phyloP scores from a whole-genome alignment of 1,140 invertebrate species.

The Drosophila orena region DNA sequence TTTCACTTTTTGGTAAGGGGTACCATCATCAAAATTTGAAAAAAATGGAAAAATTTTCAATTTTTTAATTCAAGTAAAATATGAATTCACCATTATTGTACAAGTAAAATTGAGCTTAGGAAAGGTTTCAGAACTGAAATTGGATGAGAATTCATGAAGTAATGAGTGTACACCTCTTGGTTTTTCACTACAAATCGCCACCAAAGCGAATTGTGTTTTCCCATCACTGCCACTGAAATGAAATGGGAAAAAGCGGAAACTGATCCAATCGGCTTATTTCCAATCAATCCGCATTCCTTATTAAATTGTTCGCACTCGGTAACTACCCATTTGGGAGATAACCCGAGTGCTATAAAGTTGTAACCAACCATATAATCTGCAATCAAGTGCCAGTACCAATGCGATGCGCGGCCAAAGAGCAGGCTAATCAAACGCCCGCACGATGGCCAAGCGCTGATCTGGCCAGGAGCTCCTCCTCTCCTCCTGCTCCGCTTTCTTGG shows the following conservation, averaged over 20 bases:
- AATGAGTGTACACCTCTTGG: not conserved
- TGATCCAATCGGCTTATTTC: constrained; percentile 23
- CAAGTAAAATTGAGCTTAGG: not conserved
- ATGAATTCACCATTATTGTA: not conserved
- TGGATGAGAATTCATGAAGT: not conserved
- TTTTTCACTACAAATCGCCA: not conserved
- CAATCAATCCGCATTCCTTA: constrained; percentile 56
- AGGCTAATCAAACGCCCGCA: constrained; percentile 78
- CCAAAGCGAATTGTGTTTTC: not conserved
- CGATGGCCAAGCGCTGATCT: constrained; percentile 58
- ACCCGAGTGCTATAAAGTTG: constrained; percentile 71
- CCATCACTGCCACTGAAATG: not conserved
- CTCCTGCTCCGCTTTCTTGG: constrained; percentile 9
- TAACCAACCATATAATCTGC: constrained; percentile 71
- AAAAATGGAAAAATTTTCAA: not conserved
- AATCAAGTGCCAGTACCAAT: constrained; percentile 59
- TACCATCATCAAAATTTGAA: not conserved
- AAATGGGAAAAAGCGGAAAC: not conserved
- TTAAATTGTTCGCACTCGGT: constrained; percentile 61
- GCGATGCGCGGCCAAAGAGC: constrained; percentile 21
- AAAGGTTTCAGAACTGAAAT: not conserved
- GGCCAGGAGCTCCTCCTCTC: constrained; percentile 15
- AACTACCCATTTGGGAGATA: constrained; percentile 41
- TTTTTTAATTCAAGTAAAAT: not conserved
- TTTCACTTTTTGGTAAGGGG: not conserved